Evolutionary conservation across 2,797 vertebrate species (phyloP).

Genomic region (Platalea minor): DNA sequence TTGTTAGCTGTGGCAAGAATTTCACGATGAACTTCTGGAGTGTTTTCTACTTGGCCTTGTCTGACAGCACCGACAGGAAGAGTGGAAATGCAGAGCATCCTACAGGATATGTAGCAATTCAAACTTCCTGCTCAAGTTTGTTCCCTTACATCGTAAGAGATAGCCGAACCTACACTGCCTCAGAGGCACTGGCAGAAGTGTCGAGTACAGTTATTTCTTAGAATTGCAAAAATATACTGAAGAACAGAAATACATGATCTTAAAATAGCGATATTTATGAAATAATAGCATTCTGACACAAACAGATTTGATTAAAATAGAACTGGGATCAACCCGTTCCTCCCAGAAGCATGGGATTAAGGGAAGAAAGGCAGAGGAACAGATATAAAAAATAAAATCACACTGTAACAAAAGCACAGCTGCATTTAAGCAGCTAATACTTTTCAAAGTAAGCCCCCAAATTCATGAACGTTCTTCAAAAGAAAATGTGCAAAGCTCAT

Average conservation of each 20-base stretch:
- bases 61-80: not conserved
- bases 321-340: not conserved
- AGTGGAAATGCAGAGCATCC: not conserved
- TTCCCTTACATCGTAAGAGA: not conserved
- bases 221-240: not conserved
- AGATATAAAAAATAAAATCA: not conserved
- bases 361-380: not conserved
- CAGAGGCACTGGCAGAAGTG: not conserved
- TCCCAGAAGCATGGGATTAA: not conserved
- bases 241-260: not conserved
- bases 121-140: not conserved
- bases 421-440: not conserved
- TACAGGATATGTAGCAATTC: slow-evolving; percentile 15
- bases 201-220: not conserved
- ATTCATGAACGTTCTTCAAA: not conserved
- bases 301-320: not conserved
- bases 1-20: not conserved
- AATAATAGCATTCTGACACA: not conserved
- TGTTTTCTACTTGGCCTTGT: not conserved
- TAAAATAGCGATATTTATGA: not conserved
- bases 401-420: not conserved
- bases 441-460: not conserved
- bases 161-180: not conserved
- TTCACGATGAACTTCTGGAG: not conserved
- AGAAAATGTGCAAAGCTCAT: not conserved